Evolutionary conservation across 2,797 vertebrate species (phyloP), one percentile per base, ranked within the genome.

Genomic region (Buphagus erythrorhynchus): DNA sequence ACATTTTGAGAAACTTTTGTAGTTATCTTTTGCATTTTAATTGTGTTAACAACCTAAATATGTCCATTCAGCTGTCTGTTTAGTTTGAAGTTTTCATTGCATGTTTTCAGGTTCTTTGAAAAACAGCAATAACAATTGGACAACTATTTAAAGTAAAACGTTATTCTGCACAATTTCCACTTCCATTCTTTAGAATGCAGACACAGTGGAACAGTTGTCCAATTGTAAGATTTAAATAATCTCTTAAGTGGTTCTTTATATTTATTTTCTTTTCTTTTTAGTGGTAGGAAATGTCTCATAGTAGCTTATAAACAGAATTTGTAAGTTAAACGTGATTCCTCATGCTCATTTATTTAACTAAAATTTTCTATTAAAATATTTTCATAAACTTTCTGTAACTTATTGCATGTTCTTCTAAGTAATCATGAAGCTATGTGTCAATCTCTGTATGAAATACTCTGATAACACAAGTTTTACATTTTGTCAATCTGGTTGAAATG

Each of bases 1-100:
- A 10, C 26, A 42, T 98, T 95, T 91, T 63, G 90, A 97, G 97
- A 98, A 98, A 95, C 46, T 98, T 99, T 99, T 98, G 72, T 98
- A 98, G 96, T 97, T 97, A 97, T 97, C 92, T 84, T 83, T 55
- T 55, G 67, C 80, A 63, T 88, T 97, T 94, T 82, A 93, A 77
- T 93, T 92, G 69, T 66, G 77, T 87, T 83, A 75, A 78, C 36
- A 40, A 83, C 81, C 35, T 82, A 59, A 91, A 45, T 86, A 81
- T 24, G 55, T 87, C 76, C 24, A 65, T 82, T 92, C 28, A 82
- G 38, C 71, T 95, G 46, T 92, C 85, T 69, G 21, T 94, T 86
- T 89, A 55, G 31, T 88, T 95, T 22, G 5, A 24, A 52, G 20
- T 59, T 91, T 90, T 87, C 43, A 14, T 6, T 45, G 28, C 51